Evolutionary conservation across 1,140 invertebrate species (phyloP), one percentile per base, ranked within the genome.

Genomic region (Thereuonema tuberculata): DNA sequence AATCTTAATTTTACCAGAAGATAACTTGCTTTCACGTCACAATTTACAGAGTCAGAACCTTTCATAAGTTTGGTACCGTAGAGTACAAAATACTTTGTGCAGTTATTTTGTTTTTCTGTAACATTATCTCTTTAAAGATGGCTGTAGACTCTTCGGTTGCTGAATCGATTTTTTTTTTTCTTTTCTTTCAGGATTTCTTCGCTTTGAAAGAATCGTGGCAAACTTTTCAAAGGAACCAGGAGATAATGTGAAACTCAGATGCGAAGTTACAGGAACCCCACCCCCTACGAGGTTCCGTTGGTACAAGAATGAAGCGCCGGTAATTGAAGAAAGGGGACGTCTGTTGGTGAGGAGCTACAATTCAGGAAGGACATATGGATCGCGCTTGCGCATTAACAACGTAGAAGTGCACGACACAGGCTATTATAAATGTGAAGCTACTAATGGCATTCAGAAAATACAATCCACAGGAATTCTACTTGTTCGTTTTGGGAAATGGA

Each of bases 361-460:
- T 24, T 37, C 26, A 0, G 20, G 58, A 23, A 56, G 55, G 9
- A 47, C 9, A 9, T 60, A 74, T 21, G 74, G 71, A 1, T 80
- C 79, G 0, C 68, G 73, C 23, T 71, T 87, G 24, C 75, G 78
- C 52, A 83, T 87, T 60, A 71, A 69, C 31, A 75, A 80, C 53
- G 65, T 85, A 43, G 81, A 84, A 61, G 74, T 78, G 17, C 78
- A 80, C 59, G 85, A 87, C 69, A 77, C 76, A 31, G 84, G 83
- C 21, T 83, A 78, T 70, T 85, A 86, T 67, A 77, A 76, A n/a
- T 87, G 85, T 71, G 76, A 80, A 59, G 83, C 79, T 0, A 71
- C 67, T 43, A 85, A 83, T 64, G 78, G 77, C 2, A 71, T 76
- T n/a, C 76, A 80, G 61, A 75, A 71, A 61, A 78, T 83, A n/a